Evolutionary conservation across 2,113 vertebrate species (phyloP), one percentile per base, ranked within the genome.

Genomic region (Takifugu flavidus): DNA sequence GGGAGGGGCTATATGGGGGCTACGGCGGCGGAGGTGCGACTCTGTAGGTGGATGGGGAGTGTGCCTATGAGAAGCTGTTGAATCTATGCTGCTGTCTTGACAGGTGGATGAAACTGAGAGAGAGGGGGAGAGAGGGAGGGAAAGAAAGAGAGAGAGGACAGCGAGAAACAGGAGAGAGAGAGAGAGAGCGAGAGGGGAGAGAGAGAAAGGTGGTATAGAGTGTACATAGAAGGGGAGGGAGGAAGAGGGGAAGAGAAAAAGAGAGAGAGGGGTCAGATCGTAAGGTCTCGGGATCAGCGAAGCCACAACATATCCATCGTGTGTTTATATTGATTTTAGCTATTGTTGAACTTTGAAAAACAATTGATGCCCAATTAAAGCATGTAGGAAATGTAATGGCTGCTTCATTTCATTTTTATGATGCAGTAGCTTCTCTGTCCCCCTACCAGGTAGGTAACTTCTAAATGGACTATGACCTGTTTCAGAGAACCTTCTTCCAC

Each of bases 301-400:
- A 65, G 61, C 39, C 13, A 43, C 42, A 43, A 43, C 42, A 43
- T 25, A 46, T 74, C 53, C 59, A 20, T 20, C 66, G 27, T 34
- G 44, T 50, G 71, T 52, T 31, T 27, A 20, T 25, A 62, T 55
- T 28, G 52, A 43, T 51, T 26, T 49, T 31, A 29, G 25, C 49
- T 50, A 56, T 57, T 44, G 12, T 50, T 43, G 42, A 8, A 13
- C 13, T 6, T 43, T 6, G 6, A 13, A 63, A 62, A 75, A 53
- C 53, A 62, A 75, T 54, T 72, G 67, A 82, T 77, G 78, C 67
- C 82, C 82, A 82, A 71, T 79, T 82, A 75, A 75, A 77, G 75
- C 69, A 63, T 28, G 77, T 80, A 83, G 80, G 80, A 87, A 83
- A 74, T 80, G 65, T 83, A 80, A 85, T 83, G 80, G 77, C 67